These are phyloP conservation scores for Heterodera filipjevi DNA, from an alignment of 2,888 invertebrate species.

Conservation along the genomic window DNA sequence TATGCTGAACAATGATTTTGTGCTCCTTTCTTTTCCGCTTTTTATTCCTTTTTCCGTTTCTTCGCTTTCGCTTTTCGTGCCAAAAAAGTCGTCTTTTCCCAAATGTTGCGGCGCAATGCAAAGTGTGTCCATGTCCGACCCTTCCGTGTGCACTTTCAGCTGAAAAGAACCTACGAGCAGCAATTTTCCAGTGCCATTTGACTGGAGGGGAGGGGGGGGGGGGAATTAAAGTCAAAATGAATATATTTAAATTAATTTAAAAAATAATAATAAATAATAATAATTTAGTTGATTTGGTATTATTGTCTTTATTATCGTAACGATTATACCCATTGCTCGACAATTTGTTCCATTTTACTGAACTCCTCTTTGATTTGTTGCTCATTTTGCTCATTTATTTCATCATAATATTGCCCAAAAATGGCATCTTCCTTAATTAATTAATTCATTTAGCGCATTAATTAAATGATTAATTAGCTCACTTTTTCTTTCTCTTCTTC, in stretches of 20 bases:
- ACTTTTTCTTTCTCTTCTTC: neutral
- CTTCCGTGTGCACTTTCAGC: neutral
- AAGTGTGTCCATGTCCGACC: neutral
- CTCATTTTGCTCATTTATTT: neutral
- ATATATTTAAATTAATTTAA: no score
- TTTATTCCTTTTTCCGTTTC: neutral
- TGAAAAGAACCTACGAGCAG: neutral
- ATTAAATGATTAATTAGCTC: no score
- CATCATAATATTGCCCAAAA: neutral
- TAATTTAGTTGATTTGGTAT: no score
- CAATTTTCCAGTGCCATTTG: neutral
- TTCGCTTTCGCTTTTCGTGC: neutral
- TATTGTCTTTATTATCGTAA: no score
- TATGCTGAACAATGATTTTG: neutral
- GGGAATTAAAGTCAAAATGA: neutral
- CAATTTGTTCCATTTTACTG: neutral
- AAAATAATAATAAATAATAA: no score
- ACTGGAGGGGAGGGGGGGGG: neutral
- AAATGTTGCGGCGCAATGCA: neutral
- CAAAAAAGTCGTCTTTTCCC: neutral
- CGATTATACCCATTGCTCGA: neutral
- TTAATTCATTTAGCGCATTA: neutral
- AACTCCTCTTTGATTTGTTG: neutral
- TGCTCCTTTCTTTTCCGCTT: neutral
- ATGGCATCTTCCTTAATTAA: neutral